Base-by-base conservation (phyloP, 2,797 vertebrate genomes). In the Lacerta bilineata region DNA sequence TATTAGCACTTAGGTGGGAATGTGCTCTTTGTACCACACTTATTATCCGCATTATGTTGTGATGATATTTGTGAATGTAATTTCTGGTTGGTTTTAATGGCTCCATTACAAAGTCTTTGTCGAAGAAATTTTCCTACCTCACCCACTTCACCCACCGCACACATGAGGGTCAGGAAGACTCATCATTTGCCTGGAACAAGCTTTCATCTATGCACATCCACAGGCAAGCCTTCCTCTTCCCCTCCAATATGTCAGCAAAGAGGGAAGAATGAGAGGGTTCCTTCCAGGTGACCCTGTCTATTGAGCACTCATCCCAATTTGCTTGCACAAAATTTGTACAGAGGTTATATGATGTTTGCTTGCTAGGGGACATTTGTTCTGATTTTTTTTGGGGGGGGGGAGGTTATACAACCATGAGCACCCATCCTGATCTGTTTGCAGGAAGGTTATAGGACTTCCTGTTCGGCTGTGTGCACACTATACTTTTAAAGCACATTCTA, bases 1-100 rank as follows among this genome's bases (percentile, higher is more conserved):
- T 94, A 95, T 93, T 91, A 96, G 96, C 96, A 96, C 97, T 97
- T 97, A 97, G 95, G 90, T 88, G 93, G 77, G 78, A 95, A 89
- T 94, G 93, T 90, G 91, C 94, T 95, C 96, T 96, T 96, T 86
- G 96, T 95, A 94, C 83, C 93, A 95, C 96, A 97, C 95, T 97
- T 96, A 97, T 93, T 83, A 93, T 95, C 94, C 94, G 93, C 94
- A 96, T 80, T 80, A 64, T 25, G 84, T 94, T 89, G 91, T 92
- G 94, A 92, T 93, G 90, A 90, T 96, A 95, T 93, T 94, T 96
- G 93, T 93, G 95, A 95, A 94, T 89, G 91, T 92, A 93, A 89
- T 96, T 91, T 93, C 87, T 91, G 46, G 83, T 88, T 96, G 93
- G 94, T 96, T 95, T 94, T 96, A 96, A 97, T 95, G 95, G 96